These are phyloP conservation scores for Syndactyla subalaris DNA, from an alignment of 2,797 vertebrate species.

Conservation along the genomic window DNA sequence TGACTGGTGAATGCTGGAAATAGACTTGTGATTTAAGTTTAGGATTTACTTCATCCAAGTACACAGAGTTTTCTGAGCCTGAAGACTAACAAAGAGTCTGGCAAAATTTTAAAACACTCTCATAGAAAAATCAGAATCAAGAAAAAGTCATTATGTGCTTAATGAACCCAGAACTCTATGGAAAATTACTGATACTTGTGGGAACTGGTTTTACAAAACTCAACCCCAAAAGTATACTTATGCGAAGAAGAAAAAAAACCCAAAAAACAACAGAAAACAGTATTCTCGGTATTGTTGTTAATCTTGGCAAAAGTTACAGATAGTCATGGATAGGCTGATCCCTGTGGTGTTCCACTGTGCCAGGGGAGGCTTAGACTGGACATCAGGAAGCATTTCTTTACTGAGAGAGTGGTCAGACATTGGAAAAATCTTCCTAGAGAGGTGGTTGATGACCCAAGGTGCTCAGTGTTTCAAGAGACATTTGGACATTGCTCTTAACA, in stretches of 20 bases:
- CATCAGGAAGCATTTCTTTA: background rate
- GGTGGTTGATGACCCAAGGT: background rate
- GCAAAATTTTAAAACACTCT: background rate
- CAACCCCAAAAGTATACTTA: background rate
- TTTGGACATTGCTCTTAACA: background rate
- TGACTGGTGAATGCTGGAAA: background rate
- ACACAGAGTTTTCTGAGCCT: background rate
- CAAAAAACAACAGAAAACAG: background rate
- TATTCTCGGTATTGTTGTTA: background rate
- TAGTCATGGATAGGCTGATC: background rate
- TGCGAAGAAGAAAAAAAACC: fast-evolving
- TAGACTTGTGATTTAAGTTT: background rate
- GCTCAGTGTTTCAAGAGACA: background rate
- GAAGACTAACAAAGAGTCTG: background rate
- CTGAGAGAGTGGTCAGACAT: background rate
- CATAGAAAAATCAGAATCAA: background rate
- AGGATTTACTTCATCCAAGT: background rate
- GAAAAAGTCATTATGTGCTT: background rate
- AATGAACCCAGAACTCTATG: background rate
- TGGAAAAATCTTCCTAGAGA: background rate
- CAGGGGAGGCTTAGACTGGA: background rate
- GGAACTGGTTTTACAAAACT: background rate
- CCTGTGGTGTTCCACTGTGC: background rate
- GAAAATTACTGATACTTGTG: background rate
- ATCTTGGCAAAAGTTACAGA: background rate